phyloP scores from a whole-genome alignment of 2,888 invertebrate genomes.

The Gnatocerus cornutus region DNA sequence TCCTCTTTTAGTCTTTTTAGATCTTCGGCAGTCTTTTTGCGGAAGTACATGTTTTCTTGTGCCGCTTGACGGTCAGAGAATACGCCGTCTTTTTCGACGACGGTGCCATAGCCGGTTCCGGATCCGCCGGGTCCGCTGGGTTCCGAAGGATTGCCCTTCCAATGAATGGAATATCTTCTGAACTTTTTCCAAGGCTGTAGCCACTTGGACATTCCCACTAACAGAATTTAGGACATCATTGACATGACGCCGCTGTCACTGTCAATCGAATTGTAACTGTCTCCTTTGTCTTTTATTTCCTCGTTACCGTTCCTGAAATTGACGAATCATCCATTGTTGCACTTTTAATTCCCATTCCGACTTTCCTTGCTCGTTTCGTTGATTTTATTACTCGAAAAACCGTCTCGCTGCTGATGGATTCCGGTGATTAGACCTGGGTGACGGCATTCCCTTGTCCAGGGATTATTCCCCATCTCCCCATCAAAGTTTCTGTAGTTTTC shows the following conservation, averaged over 20 bases:
- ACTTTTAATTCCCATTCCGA: neutral
- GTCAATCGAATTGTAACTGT: too few relatives aligned
- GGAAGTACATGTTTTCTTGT: slow-evolving; percentile 43
- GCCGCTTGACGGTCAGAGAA: slow-evolving; percentile 45
- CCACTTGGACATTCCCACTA: neutral
- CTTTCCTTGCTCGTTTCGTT: slow-evolving; percentile 1
- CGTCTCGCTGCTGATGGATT: slow-evolving; percentile 57
- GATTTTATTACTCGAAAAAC: slow-evolving; percentile 28
- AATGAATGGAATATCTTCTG: neutral
- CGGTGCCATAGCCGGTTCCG: slow-evolving; percentile 27
- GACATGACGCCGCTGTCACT: too few relatives aligned
- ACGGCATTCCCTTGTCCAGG: slow-evolving; percentile 57
- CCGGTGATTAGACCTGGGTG: slow-evolving; percentile 60
- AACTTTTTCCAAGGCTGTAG: neutral
- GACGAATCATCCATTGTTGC: slow-evolving; percentile 5
- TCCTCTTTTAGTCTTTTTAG: slow-evolving; percentile 32
- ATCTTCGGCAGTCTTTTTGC: slow-evolving; percentile 30
- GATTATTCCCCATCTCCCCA: slow-evolving; percentile 57
- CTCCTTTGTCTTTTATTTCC: neutral
- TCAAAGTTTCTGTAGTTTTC: neutral
- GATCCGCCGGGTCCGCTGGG: neutral
- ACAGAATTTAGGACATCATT: neutral
- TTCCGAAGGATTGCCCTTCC: neutral
- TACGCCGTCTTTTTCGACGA: slow-evolving; percentile 23
- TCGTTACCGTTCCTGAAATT: neutral